Percentiles rank a stretch among this genome's conserved stretches.
Evolutionary conservation across 1,140 invertebrate genomes (phyloP).

Genomic region (Aphis craccivora): DNA sequence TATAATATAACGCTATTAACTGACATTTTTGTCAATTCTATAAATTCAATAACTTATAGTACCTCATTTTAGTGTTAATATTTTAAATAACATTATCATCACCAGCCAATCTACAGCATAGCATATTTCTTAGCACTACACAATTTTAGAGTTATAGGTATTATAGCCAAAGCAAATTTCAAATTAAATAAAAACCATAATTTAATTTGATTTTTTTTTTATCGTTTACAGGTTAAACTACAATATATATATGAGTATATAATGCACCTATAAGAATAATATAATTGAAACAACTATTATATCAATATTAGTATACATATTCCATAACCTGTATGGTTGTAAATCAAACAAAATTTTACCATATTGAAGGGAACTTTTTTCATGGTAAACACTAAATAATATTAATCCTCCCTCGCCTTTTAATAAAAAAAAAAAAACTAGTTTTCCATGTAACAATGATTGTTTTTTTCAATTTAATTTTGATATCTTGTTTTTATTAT

Average conservation of each 20-base stretch:
- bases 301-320: no score
- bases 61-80: neutral
- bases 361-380: neutral
- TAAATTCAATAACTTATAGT: neutral
- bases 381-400: neutral
- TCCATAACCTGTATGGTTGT: neutral
- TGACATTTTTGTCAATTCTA: neutral
- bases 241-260: neutral
- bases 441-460: neutral
- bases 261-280: neutral
- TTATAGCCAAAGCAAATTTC: neutral
- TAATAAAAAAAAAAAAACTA: neutral
- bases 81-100: neutral
- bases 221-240: neutral
- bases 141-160: neutral
- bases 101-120: neutral
- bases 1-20: neutral
- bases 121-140: neutral
- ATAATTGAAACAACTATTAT: neutral
- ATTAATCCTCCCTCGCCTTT: neutral
- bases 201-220: neutral
- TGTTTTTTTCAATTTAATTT: constrained; percentile 51
- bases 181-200: neutral
- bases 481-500: constrained; percentile 43
- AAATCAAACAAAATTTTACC: neutral